Percentiles rank a stretch among this genome's conserved stretches.
Evolutionary conservation across 2,797 vertebrate genomes (phyloP).

Genomic region (Phrynocephalus vlangalii): DNA sequence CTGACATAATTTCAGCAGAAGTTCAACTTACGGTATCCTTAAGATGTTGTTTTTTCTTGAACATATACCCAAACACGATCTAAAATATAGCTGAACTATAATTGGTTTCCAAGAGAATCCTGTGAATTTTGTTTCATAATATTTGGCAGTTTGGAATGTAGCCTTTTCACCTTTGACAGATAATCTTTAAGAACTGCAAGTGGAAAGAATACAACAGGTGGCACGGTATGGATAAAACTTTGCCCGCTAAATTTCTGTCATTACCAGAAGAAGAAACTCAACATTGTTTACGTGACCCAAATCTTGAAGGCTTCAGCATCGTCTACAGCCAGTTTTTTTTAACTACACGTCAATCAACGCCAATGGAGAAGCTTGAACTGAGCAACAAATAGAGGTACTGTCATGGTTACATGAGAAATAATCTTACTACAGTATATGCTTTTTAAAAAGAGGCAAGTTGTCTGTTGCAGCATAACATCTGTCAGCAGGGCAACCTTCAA

Average conservation of each 20-base stretch:
- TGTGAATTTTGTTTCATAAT: conserved; percentile 3
- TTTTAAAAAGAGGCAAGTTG: not conserved
- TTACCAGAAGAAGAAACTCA: not conserved
- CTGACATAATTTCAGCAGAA: not conserved
- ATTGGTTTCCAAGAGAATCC: conserved; percentile 26
- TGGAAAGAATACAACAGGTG: not conserved
- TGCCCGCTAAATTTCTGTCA: not conserved
- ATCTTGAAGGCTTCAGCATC: not conserved
- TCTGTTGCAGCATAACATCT: not conserved
- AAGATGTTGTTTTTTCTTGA: not conserved
- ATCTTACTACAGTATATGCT: not conserved
- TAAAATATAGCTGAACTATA: not conserved
- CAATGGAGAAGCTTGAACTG: not conserved
- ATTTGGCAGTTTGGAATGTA: not conserved
- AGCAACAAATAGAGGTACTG: not conserved
- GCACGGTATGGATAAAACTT: not conserved
- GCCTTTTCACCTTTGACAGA: not conserved
- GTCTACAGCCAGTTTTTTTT: not conserved
- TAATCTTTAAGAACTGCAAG: not conserved
- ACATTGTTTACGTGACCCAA: not conserved
- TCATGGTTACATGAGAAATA: not conserved
- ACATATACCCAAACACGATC: conserved; percentile 15
- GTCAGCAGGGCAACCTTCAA: not conserved
- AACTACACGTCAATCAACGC: not conserved
- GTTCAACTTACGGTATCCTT: not conserved